Evolutionary conservation across 2,797 vertebrate genomes (phyloP), one percentile per base, ranked within the genome.

Genomic region (Pitangus sulphuratus): DNA sequence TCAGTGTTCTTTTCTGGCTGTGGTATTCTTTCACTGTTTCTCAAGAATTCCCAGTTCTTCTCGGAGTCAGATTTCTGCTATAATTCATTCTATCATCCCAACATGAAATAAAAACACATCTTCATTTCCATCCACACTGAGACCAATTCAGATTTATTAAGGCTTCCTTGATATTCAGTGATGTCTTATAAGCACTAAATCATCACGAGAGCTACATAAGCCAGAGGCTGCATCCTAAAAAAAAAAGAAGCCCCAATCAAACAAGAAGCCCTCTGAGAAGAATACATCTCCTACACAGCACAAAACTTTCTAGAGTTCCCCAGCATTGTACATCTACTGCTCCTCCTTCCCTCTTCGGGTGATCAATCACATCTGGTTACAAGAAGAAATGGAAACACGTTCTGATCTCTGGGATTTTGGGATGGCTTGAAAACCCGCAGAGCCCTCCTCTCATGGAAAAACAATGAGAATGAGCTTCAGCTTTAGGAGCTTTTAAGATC

Each of bases 131-230:
- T 96, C 87, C 92, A 96, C 92, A 93, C 92, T 89, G 93, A 95
- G 94, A 95, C 96, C 95, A 95, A 97, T 96, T 97, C 94, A 97
- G 84, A 97, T 96, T 97, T 97, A 96, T 95, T 95, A 94, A 95
- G 93, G 86, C 78, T 83, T 96, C 88, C 87, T 96, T 82, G 94
- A 96, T 96, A 94, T 96, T 96, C 95, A 96, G 64, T 77, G 87
- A 74, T 93, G 81, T 60, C 87, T 96, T 94, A 68, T 37, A 92
- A 89, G 71, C 93, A 96, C 71, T 96, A 96, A 95, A 97, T 95
- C 96, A 96, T 68, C 50, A 21, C 24, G 77, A 96, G 90, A 87
- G 83, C 74, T 84, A 87, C 51, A 84, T 77, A 92, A 84, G 75
- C 53, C 17, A 72, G 84, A 93, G 66, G 12, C 58, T 87, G 71